These are phyloP conservation scores for Nannoperca australis DNA, from an alignment of 2,797 vertebrate genomes.

Conservation along the genomic window DNA sequence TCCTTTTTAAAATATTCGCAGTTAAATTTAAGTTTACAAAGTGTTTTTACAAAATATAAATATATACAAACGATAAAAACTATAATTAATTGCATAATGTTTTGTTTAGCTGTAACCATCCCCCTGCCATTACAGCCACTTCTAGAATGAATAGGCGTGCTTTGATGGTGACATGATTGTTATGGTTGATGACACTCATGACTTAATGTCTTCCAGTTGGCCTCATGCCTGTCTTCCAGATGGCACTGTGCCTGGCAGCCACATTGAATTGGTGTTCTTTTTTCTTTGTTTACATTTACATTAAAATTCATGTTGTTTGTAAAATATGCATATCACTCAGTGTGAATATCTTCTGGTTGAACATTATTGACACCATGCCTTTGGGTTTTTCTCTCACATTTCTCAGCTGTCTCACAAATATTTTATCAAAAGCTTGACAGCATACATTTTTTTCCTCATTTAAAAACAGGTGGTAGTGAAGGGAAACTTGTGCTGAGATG, in stretches of 20 bases:
- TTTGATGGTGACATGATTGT: constrained; percentile 82
- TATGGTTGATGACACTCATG: constrained; percentile 83
- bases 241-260: constrained; percentile 80
- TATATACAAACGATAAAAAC: constrained; percentile 28
- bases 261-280: constrained; percentile 63
- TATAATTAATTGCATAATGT: constrained; percentile 40
- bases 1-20: neutral
- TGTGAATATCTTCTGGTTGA: constrained; percentile 50
- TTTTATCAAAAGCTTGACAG: constrained; percentile 62
- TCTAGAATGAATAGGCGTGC: constrained; percentile 65
- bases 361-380: constrained; percentile 60
- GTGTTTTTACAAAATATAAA: constrained; percentile 4
- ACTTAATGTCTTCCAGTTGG: constrained; percentile 85
- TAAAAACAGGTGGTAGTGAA: constrained; percentile 30
- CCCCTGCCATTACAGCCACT: constrained; percentile 61
- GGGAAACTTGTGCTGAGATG: constrained; percentile 27
- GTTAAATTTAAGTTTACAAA: constrained; percentile 22
- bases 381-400: constrained; percentile 51
- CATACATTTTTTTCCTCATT: constrained; percentile 14
- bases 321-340: constrained; percentile 58
- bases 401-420: constrained; percentile 48
- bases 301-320: constrained; percentile 70
- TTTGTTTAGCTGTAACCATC: constrained; percentile 50
- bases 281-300: constrained; percentile 75
- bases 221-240: constrained; percentile 82